Percentiles rank a stretch among this genome's conserved stretches.
These are phyloP conservation scores for Acanthosepion esculentum DNA, from an alignment of 2,888 invertebrate species.

Conservation along the genomic window DNA sequence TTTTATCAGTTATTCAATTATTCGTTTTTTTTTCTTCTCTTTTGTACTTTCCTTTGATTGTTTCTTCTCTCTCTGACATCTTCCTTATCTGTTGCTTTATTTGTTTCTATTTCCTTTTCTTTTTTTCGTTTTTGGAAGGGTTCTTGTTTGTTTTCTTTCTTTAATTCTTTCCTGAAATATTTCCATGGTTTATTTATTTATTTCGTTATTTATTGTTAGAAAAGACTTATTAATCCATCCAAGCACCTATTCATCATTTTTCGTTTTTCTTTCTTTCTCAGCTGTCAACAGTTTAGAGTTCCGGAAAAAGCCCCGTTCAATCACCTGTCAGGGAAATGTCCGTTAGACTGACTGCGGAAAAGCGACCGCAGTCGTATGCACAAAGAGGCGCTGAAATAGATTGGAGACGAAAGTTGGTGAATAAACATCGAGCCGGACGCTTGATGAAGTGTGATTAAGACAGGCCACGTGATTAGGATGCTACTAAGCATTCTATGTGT, in stretches of 20 bases:
- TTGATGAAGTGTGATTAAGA: constrained; percentile 33
- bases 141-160: too few relatives aligned
- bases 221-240: background rate
- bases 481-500: background rate
- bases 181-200: too few relatives aligned
- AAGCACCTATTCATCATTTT: background rate
- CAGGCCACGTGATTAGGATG: background rate
- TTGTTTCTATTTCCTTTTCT: too few relatives aligned
- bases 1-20: too few relatives aligned
- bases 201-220: too few relatives aligned
- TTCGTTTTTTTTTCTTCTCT: too few relatives aligned
- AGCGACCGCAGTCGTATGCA: background rate
- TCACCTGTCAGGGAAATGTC: background rate
- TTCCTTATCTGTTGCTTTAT: too few relatives aligned
- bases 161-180: too few relatives aligned
- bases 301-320: background rate
- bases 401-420: background rate
- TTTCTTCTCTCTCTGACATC: too few relatives aligned
- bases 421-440: background rate
- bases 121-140: too few relatives aligned
- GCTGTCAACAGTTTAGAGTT: background rate
- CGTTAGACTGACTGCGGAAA: background rate
- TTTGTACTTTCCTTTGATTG: too few relatives aligned
- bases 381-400: background rate
- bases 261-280: background rate